Base-by-base conservation (phyloP, 1,140 invertebrate genomes). In the Camponotus vicinus region DNA sequence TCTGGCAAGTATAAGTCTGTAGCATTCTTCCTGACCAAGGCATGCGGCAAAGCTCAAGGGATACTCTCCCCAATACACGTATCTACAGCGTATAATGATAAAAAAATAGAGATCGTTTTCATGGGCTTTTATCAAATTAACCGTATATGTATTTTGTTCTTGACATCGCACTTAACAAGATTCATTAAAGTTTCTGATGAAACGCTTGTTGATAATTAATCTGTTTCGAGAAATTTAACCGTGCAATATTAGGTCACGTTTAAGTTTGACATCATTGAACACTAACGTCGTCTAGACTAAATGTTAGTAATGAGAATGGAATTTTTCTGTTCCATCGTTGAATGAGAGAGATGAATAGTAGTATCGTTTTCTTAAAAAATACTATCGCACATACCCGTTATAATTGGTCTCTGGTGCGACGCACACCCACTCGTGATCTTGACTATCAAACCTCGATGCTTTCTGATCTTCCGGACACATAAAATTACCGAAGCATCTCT, bases 11-110 rank as follows among this genome's bases (percentile, higher is more conserved):
- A 99, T 98, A 87, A 99, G 95, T 9, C 99, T 96, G 91, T 99
- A 99, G 94, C 98, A 99, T 94, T 99, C 99, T 93, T 99, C 99
- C 95, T 99, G 99, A 1, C 98, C 98, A 0, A 99, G 95, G 94
- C 99, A 99, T 0, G 99, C 99, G 3, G 99, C 99, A 95, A 99
- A 99, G 71, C 97, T 97, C 15, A 99, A 95, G 0, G 99, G 99
- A 95, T 99, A 99, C 95, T 99, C 99, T 49, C 99, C 99, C 98
- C 99, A 99, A 94, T 99, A 99, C 0, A 99, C 98, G 94, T 99
- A 99, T 8, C 98, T 98, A 91, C 21, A 42, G 11, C 11, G 49
- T 52, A 5, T 52, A 52, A 67, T 52, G 7, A 71, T 37, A 34
- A 63, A 63, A 37, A 83, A 57, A 45, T 37, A 27, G 3, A 73